These are phyloP conservation scores for Lacanobia oleracea DNA, from an alignment of 2,888 invertebrate species.

Conservation along the genomic window DNA sequence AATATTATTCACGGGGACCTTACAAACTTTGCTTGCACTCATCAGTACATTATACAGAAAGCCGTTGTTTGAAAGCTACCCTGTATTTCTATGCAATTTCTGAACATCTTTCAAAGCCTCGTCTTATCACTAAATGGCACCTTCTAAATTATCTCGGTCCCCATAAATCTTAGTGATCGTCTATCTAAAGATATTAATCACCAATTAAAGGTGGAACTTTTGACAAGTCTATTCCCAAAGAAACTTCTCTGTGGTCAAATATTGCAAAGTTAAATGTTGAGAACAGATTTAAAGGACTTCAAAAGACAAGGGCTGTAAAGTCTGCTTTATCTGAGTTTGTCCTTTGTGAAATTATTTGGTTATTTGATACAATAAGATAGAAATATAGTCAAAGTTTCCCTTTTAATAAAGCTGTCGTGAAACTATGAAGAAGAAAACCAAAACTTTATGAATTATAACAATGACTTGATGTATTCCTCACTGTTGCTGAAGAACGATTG, in stretches of 20 bases:
- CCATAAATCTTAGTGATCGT: conserved; percentile 47
- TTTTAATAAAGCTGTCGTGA: background rate
- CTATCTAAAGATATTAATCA: conserved; percentile 52
- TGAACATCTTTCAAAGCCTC: background rate
- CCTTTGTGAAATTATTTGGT: conserved; percentile 8
- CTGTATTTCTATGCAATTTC: too few relatives aligned
- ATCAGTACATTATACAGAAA: too few relatives aligned
- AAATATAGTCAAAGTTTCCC: background rate
- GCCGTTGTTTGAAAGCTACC: too few relatives aligned
- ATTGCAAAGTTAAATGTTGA: conserved; percentile 32
- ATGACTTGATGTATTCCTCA: too few relatives aligned
- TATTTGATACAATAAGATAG: conserved; percentile 7
- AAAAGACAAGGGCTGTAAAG: conserved; percentile 3
- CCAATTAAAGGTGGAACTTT: conserved; percentile 42
- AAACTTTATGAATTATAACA: background rate
- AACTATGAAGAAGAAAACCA: background rate
- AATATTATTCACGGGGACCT: too few relatives aligned
- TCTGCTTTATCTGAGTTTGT: background rate
- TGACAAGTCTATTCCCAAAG: conserved; percentile 38
- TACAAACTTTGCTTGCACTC: too few relatives aligned
- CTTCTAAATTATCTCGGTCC: conserved; percentile 18
- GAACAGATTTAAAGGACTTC: conserved; percentile 17
- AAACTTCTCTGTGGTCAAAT: conserved; percentile 49
- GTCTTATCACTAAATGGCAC: conserved; percentile 4
- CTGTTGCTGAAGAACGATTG: background rate